These are phyloP conservation scores for Aleiodes sp. DNA, from an alignment of 1,140 invertebrate species.

Conservation along the genomic window DNA sequence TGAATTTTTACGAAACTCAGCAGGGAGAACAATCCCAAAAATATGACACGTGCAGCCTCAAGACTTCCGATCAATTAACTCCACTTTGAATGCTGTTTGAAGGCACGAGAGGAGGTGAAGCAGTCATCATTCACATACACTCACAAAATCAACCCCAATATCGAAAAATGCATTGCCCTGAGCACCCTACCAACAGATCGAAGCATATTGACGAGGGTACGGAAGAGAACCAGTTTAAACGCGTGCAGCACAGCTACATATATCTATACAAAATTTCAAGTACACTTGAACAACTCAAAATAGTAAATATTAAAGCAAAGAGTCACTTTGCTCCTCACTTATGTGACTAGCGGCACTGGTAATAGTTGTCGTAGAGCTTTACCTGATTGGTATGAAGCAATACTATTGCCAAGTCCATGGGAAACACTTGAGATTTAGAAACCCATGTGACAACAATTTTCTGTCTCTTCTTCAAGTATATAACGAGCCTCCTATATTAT, in stretches of 20 bases:
- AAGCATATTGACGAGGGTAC: conserved; percentile 57
- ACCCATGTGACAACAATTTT: conserved; percentile 6
- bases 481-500: conserved; percentile 35
- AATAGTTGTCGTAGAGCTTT: conserved; percentile 55
- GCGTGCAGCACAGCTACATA: conserved; percentile 30
- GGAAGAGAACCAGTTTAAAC: conserved; percentile 51
- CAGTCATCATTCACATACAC: conserved; percentile 35
- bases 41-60: conserved; percentile 55
- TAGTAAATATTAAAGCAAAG: conserved; percentile 59
- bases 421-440: conserved; percentile 48
- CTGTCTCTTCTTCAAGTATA: conserved; percentile 23
- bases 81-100: conserved; percentile 45
- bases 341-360: conserved; percentile 39
- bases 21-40: conserved; percentile 44
- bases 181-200: conserved; percentile 50
- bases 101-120: neutral
- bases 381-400: conserved; percentile 27
- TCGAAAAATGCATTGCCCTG: conserved; percentile 42
- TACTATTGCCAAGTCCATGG: conserved; percentile 50
- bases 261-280: conserved; percentile 3
- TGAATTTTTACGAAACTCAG: conserved; percentile 20
- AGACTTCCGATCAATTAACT: conserved; percentile 61
- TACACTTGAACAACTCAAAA: conserved; percentile 45
- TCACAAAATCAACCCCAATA: conserved; percentile 11
- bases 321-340: conserved; percentile 44